Evolutionary conservation across 2,888 invertebrate genomes (phyloP).

Genomic region (Ectemnius lituratus): DNA sequence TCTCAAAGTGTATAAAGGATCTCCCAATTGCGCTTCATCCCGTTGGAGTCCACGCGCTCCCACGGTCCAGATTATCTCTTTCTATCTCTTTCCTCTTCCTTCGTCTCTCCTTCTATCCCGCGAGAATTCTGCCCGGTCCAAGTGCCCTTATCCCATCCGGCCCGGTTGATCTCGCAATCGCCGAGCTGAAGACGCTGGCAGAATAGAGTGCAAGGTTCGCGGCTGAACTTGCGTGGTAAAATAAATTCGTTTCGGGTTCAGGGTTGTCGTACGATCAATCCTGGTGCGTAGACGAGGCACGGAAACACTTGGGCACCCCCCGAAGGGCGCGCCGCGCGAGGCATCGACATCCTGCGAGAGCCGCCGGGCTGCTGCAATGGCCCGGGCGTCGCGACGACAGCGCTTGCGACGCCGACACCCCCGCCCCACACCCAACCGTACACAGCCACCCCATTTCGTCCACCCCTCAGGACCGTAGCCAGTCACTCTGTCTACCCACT

Average conservation of each 20-base stretch:
- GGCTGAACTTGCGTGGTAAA: slow-evolving; percentile 41
- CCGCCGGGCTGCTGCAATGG: slow-evolving; percentile 73
- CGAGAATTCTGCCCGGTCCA: not conserved
- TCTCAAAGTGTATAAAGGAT: slow-evolving; percentile 6
- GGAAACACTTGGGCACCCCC: slow-evolving; percentile 66
- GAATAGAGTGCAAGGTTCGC: not conserved
- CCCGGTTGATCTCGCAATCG: not conserved
- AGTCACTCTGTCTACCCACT: not conserved
- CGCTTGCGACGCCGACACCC: slow-evolving; percentile 65
- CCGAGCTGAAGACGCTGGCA: not conserved
- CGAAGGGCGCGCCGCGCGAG: slow-evolving; percentile 71
- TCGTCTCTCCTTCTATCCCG: not conserved
- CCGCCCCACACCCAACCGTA: slow-evolving; percentile 46
- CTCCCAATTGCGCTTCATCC: not conserved
- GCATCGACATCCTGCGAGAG: slow-evolving; percentile 73
- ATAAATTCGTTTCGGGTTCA: slow-evolving; percentile 38
- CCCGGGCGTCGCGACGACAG: slow-evolving; percentile 75
- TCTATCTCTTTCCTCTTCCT: not conserved
- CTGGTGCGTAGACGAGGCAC: slow-evolving; percentile 49
- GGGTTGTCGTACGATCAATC: slow-evolving; percentile 55
- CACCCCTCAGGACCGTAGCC: slow-evolving; percentile 42
- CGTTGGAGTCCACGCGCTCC: not conserved
- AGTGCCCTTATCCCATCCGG: slow-evolving; percentile 5
- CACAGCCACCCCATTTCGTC: slow-evolving; percentile 1
- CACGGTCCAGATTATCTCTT: not conserved